Base-by-base conservation (phyloP, 2,888 invertebrate genomes). In the Anodontia alba region DNA sequence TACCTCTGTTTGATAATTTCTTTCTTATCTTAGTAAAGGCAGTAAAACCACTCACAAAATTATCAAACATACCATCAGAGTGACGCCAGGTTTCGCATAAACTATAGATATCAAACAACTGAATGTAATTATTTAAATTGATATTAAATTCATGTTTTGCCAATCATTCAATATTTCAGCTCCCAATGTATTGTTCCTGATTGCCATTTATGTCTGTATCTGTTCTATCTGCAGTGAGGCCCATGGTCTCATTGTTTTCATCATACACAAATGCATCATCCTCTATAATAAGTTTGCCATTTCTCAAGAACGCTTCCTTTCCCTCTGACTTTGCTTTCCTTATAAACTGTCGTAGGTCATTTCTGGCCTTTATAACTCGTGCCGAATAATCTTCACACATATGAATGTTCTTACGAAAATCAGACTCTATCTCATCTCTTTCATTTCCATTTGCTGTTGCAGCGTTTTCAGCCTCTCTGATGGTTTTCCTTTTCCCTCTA, bases 1-100 rank as follows among this genome's bases (percentile, higher is more conserved):
- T 69, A n/a, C 69, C 69, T 23, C 17, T 12, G 8, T n/a, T 36
- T 3, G 5, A 10, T 29, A 1, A 26, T 26, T 57, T 57, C 29
- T 3, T 2, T 26, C 57, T 23, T 17, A 57, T 26, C 7, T 26
- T 26, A 7, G 57, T 17, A 57, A 57, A 57, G 7, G 57, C 57
- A 10, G 3, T 57, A 57, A 17, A 57, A 29, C 57, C 57, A 29
- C 17, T 26, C 23, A 57, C 7, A 57, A 57, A 57, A 7, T 57
- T 26, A 29, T 57, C 57, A 26, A 57, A 57, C 29, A 36, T 31
- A 10, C 20, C 3, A 5, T 7, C 7, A 23, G n/a, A 5, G 10
- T 36, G 33, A 17, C 67, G 36, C 67, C 67, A 67, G 5, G 67
- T 67, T 67, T 67, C 67, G 36, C 67, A 67, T 12, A 67, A 67